Conservation (phyloP, 2,113 vertebrate species). For the Megaceryle maxima region DNA sequence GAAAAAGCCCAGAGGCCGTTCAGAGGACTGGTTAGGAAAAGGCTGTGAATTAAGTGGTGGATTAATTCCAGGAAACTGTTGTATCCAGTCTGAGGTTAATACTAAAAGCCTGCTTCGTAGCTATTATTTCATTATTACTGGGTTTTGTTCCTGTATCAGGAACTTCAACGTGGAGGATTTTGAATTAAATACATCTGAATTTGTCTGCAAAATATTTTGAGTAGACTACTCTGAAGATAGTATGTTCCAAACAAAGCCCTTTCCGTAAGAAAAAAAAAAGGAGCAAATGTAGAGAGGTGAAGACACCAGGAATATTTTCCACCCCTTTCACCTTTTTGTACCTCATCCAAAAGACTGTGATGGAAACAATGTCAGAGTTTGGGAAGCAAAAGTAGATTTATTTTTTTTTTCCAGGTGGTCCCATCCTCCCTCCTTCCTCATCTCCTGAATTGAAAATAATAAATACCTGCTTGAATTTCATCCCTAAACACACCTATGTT, state of each 20-base stretch:
- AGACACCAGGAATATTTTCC: not conserved
- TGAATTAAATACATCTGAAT: not conserved
- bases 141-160: not conserved
- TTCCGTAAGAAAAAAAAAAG: not conserved
- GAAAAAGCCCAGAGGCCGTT: conserved; percentile 9
- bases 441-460: not conserved
- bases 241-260: not conserved
- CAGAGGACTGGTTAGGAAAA: conserved; percentile 24
- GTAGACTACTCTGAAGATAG: not conserved
- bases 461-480: not conserved
- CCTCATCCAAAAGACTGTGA: not conserved
- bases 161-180: not conserved
- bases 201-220: not conserved
- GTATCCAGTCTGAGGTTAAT: not conserved
- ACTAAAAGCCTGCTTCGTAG: not conserved
- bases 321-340: not conserved
- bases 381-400: not conserved
- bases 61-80: conserved; percentile 43
- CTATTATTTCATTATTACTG: conserved; percentile 14
- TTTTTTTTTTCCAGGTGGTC: not conserved
- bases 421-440: not conserved
- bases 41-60: conserved; percentile 12
- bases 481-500: not conserved
- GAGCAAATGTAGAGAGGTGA: not conserved
- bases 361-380: not conserved